Evolutionary conservation across 2,888 invertebrate genomes (phyloP), one percentile per base, ranked within the genome.

Genomic region (Brachycybe producta): DNA sequence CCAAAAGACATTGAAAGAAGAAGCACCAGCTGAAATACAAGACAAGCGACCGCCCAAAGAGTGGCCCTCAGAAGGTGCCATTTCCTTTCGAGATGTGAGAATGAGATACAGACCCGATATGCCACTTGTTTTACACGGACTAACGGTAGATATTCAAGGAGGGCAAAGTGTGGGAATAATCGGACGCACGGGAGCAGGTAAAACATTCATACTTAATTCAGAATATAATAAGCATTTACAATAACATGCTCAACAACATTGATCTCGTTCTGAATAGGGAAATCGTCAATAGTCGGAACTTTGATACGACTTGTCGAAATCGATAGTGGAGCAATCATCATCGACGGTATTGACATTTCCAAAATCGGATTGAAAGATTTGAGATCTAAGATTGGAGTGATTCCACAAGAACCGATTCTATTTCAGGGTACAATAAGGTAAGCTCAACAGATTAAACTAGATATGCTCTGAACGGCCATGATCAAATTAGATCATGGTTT

Each of bases 261-360:
- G 8, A 42, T 23, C 7, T 36, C 19, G n/a, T 15, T 15, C 15
- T 36, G n/a, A 8, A 5, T 35, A 56, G 76, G 76, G 1, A 77
- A 77, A 60, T 75, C 75, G 17, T 75, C 77, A 0, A 61, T 79
- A 1, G 70, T 73, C 5, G 69, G 70, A 40, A 74, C 73, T 2
- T 62, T 80, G 28, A 77, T 77, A 57, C 70, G 78, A 41, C 61
- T 80, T 49, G 73, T 74, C 13, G 76, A 78, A 55, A 59, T 75
- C 27, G 66, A 64, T 2, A 62, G 62, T 1, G 77, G 77, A 5
- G 62, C 57, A 21, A 74, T 78, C 39, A 61, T 58, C 30, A 70
- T 78, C 40, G 76, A 77, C 55, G 70, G 65, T 27, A 57, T 73
- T 4, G 73, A 77, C 58, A 70, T 75, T 48, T 60, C 64, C 5